Percentiles rank a stretch among this genome's conserved stretches.
Conservation (phyloP, 2,888 invertebrate species). For the Mythimna ferrago region DNA sequence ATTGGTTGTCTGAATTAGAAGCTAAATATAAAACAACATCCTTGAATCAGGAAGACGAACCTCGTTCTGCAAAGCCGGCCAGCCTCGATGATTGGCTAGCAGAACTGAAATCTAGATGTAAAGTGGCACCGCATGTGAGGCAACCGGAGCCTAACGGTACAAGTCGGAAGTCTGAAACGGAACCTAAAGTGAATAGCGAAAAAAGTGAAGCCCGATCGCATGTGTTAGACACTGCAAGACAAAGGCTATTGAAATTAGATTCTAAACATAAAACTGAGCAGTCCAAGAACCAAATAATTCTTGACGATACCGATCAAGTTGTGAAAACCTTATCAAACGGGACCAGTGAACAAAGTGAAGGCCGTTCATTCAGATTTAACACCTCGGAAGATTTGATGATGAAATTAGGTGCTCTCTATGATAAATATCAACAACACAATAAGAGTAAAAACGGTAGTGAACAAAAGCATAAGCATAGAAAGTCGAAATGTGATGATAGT, state of each 20-base stretch:
- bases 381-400: conserved; percentile 34
- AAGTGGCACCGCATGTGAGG: conserved; percentile 66
- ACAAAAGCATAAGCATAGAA: conserved; percentile 82
- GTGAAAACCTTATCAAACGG: background rate
- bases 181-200: conserved; percentile 84
- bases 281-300: background rate
- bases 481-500: conserved; percentile 81
- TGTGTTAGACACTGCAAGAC: conserved; percentile 66
- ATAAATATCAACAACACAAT: background rate
- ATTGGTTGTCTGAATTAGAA: conserved; percentile 90
- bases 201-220: conserved; percentile 79
- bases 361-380: conserved; percentile 34
- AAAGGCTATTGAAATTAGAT: conserved; percentile 2
- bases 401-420: conserved; percentile 28
- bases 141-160: conserved; percentile 84
- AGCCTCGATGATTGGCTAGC: conserved; percentile 3
- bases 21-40: conserved; percentile 83
- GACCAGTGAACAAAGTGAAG: background rate
- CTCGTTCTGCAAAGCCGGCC: background rate
- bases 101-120: conserved; percentile 9
- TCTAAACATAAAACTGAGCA: conserved; percentile 9
- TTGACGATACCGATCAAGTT: conserved; percentile 3
- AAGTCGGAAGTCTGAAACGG: conserved; percentile 83
- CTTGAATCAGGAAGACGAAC: background rate
- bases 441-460: conserved; percentile 2